A percentile compares a stretch with the other conserved stretches of the same genome.
These are phyloP conservation scores for Palaemon carinicauda DNA, from an alignment of 1,140 invertebrate species.

Conservation along the genomic window DNA sequence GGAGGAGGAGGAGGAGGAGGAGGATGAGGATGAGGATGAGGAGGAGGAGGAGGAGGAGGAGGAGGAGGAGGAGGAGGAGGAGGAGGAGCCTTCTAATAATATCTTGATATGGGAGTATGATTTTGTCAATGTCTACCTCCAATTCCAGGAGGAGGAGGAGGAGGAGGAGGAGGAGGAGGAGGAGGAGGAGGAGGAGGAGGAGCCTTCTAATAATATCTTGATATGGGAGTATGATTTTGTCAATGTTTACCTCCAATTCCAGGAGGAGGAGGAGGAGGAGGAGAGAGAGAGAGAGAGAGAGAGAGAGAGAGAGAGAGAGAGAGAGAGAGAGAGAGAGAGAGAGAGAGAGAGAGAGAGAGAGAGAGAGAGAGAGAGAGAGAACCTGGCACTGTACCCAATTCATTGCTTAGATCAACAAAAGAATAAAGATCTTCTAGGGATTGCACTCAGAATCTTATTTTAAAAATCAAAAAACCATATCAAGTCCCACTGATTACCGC, in stretches of 20 bases:
- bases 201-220: neutral
- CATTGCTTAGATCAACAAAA: neutral
- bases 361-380: neutral
- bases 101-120: too few species aligned
- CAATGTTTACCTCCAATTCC: too few species aligned
- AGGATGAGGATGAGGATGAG: neutral
- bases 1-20: neutral
- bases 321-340: neutral
- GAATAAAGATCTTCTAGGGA: too few species aligned
- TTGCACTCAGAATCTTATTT: too few species aligned
- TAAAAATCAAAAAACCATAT: too few species aligned
- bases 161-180: neutral
- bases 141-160: too few species aligned
- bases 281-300: conserved; percentile 25
- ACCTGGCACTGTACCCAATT: too few species aligned
- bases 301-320: conserved; percentile 16
- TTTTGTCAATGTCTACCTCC: too few species aligned
- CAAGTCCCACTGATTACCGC: too few species aligned
- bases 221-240: too few species aligned
- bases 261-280: neutral
- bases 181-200: neutral
- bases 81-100: too few species aligned
- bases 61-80: neutral
- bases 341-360: neutral
- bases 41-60: neutral